Evolutionary conservation across 2,888 invertebrate species (phyloP).

Genomic region (Brachyptera risi): DNA sequence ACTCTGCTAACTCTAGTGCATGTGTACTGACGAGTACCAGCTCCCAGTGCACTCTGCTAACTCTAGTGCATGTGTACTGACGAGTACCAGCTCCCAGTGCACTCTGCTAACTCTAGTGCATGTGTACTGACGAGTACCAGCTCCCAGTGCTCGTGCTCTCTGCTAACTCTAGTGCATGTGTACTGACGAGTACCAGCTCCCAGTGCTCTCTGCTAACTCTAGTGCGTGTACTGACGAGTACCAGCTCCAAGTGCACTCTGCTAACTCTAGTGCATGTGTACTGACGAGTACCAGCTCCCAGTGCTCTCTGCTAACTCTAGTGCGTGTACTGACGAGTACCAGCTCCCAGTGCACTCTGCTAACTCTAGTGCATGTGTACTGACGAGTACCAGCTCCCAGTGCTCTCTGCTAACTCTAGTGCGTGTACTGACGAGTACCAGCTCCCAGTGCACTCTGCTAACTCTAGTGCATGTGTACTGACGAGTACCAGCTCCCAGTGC

Average conservation of each 20-base stretch:
- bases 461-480: constrained; percentile 7
- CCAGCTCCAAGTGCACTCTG: not conserved
- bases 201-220: not conserved
- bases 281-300: not conserved
- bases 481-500: not conserved
- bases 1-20: constrained; percentile 1
- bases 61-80: constrained; percentile 7
- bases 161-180: constrained; percentile 4
- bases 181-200: not conserved
- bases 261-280: constrained; percentile 2
- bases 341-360: not conserved
- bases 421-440: constrained; percentile 1
- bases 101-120: constrained; percentile 1
- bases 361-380: constrained; percentile 5
- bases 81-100: not conserved
- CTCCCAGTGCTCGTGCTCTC: not conserved
- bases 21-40: not conserved
- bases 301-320: not conserved
- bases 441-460: not conserved
- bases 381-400: not conserved
- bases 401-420: not conserved
- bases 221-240: constrained; percentile 9
- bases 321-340: constrained; percentile 9
- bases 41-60: not conserved
- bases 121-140: not conserved